Evolutionary conservation across 2,113 vertebrate species (phyloP), one percentile per base, ranked within the genome.

Genomic region (Prochilodus magdalenae): DNA sequence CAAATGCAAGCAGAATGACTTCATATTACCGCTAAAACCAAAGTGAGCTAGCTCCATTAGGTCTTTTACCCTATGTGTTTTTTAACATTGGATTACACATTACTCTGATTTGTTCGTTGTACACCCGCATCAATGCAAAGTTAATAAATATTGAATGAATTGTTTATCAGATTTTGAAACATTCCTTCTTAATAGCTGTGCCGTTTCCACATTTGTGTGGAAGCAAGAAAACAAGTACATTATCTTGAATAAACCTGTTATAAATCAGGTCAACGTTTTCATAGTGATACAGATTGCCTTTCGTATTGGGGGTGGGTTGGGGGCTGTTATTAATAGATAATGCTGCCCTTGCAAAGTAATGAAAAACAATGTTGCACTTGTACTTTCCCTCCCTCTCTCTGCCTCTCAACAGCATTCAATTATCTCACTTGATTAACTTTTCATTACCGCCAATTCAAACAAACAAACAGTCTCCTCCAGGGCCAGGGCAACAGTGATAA

Each of bases 371-470:
- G 88, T 89, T 87, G 87, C 87, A 88, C 87, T 89, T 82, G 83
- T 83, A 85, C 83, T 75, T 76, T 85, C 79, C 85, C 75, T 86
- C 88, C 85, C 82, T 83, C 73, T 65, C 67, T 79, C 67, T 84
- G 69, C 84, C 87, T 89, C 84, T 81, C 82, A 90, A 90, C 91
- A 92, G 80, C 89, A 90, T 89, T 91, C 87, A 91, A 86, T 93
- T 91, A 92, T 91, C 89, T 89, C 90, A 90, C 86, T 89, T 93
- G 91, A 94, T 93, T 91, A 93, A 91, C 92, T 93, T 94, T 93
- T 92, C 89, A 91, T 92, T 90, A 88, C 59, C 62, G 40, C 87
- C 89, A 89, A 86, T 81, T 86, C 55, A 76, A 83, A 83, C 90
- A 90, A 90, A 91, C 91, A 91, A 88, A 89, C 80, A 75, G 78